Evolutionary conservation across 2,888 invertebrate genomes (phyloP), one percentile per base, ranked within the genome.

Genomic region (Nemapogon koenigi): DNA sequence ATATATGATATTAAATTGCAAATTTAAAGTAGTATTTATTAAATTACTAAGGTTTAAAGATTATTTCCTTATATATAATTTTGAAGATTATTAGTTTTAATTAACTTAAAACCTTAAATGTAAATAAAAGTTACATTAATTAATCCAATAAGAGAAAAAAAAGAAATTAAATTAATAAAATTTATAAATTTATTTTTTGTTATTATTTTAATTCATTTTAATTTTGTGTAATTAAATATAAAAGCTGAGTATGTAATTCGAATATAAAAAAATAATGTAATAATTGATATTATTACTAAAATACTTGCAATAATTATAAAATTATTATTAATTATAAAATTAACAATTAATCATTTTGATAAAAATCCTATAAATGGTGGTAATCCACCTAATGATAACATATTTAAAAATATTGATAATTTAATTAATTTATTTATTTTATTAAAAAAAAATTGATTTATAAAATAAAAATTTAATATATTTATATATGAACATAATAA

Each of bases 21-120:
- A 83, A 75, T 83, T 81, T 83, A 62, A 66, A 67, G 66, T 59
- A 59, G 58, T 68, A 68, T 22, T 22, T 14, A 56, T 45, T 39
- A 43, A 45, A 49, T 50, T 68, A 64, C 59, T 83, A 82, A 83
- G 80, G 75, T 80, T 82, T 83, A 82, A 76, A 80, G 80, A 66
- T 55, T 47, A 46, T 55, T 58, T 61, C 63, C 72, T 75, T 83
- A 81, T 81, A 71, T 57, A 72, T 62, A 83, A 76, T 81, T 84
- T 83, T 83, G 82, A 84, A 83, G 80, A 82, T 64, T 83, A 76
- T 69, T 72, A 82, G 82, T 83, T 83, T 83, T 48, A 41, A 46
- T 81, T 81, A 81, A 81, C 80, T 81, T 81, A 81, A 81, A 82
- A 70, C 68, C 75, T 81, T 81, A 41, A 16, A 25, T 32, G 53